Conservation (phyloP, 2,797 vertebrate genomes). For the Lepilemur ruficaudatus region DNA sequence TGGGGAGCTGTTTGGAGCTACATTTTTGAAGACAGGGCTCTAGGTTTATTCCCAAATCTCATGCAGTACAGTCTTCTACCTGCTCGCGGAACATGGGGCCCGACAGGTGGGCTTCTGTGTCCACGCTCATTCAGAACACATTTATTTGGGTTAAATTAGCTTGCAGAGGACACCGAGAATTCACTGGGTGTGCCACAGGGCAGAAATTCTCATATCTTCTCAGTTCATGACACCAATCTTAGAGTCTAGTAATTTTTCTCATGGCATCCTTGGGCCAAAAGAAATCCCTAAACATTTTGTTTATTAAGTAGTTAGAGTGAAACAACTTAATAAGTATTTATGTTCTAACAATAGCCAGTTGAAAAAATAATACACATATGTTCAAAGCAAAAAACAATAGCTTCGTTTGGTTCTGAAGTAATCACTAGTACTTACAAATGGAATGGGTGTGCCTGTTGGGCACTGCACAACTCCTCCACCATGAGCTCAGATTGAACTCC, state of each 20-base stretch:
- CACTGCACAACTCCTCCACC: not conserved
- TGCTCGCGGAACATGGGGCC: fast-evolving
- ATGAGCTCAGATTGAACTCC: not conserved
- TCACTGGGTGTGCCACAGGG: not conserved
- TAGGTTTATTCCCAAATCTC: fast-evolving
- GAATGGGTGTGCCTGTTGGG: not conserved
- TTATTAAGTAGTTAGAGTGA: not conserved
- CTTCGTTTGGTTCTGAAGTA: not conserved
- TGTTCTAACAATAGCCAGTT: not conserved
- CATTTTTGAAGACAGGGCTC: not conserved
- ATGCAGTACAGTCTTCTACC: fast-evolving
- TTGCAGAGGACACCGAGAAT: not conserved
- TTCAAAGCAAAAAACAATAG: not conserved
- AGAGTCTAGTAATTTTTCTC: not conserved
- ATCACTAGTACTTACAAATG: not conserved
- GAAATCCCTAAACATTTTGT: not conserved
- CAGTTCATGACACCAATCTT: not conserved
- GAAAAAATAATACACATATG: not conserved
- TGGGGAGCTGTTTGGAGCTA: not conserved
- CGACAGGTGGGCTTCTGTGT: too few relatives aligned
- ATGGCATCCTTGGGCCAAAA: not conserved
- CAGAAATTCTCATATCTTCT: not conserved
- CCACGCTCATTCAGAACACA: not conserved
- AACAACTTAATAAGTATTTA: not conserved
- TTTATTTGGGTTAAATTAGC: fast-evolving